Evolutionary conservation across 2,888 invertebrate species (phyloP), one percentile per base, ranked within the genome.

Genomic region (Leptopilina drosophilae): DNA sequence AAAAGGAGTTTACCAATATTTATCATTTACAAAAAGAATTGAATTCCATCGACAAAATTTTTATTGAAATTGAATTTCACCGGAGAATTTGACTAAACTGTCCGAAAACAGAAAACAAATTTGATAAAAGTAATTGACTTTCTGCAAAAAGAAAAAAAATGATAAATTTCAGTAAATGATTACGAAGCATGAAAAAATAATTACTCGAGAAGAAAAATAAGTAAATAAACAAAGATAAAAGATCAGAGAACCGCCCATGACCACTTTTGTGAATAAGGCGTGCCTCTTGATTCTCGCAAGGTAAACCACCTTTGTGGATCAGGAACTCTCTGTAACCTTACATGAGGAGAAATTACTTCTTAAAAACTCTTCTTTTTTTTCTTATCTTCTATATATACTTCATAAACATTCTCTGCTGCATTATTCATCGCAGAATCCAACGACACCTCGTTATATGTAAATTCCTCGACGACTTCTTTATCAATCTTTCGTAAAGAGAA

Each of bases 271-370:
- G 78, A 80, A 15, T 83, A 82, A 82, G 84, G 85, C 76, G 87
- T 84, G 85, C 82, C 82, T 33, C 26, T 12, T 12, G 49, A 14
- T 69, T 81, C 75, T 65, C 77, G 78, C 88, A 87, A 88, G 88
- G 88, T 82, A 81, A 88, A 85, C 88, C 83, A 83, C 87, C 86
- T 82, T 67, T 83, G 83, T 73, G 76, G 80, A 86, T 67, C 87
- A 86, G 85, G 86, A 86, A 87, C 87, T 86, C n/a, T 14, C 5
- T 79, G 75, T 79, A 84, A 82, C 83, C 85, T 83, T 82, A 81
- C 75, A 83, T 84, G 81, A 81, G 81, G 64, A 81, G 15, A 66
- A 82, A 84, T 62, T 76, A 40, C 59, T 76, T 40, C 42, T n/a
- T 62, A 20, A 69, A 26, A 26, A 49, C 12, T 49, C 49, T 49